Evolutionary conservation across 2,888 invertebrate genomes (phyloP).

Genomic region (Anodontia alba): DNA sequence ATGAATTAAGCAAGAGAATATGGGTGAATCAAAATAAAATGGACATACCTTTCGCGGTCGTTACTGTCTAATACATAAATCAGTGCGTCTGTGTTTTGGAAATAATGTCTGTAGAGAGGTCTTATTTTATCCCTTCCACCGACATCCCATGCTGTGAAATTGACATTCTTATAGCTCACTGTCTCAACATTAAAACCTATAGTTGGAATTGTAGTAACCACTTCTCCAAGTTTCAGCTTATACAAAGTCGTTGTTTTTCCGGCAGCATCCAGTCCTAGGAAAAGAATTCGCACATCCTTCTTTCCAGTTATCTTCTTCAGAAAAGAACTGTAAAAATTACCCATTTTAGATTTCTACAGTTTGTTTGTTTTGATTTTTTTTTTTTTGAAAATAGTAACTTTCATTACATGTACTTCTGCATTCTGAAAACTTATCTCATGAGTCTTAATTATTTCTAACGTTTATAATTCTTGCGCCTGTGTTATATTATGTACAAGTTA

Average conservation of each 20-base stretch:
- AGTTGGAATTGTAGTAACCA: slow-evolving; percentile 72
- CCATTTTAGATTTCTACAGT: too few relatives aligned
- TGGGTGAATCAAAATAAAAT: too few relatives aligned
- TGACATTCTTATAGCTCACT: slow-evolving; percentile 53
- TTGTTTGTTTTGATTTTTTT: too few relatives aligned
- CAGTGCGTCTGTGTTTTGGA: slow-evolving; percentile 56
- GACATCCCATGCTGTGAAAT: slow-evolving; percentile 67
- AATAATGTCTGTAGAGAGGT: slow-evolving; percentile 66
- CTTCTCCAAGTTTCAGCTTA: slow-evolving; percentile 65
- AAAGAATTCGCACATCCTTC: slow-evolving; percentile 38
- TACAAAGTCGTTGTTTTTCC: slow-evolving; percentile 71
- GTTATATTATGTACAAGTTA: too few relatives aligned
- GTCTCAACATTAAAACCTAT: slow-evolving; percentile 74
- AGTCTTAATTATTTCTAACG: too few relatives aligned
- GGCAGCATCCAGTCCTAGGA: slow-evolving; percentile 68
- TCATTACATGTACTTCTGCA: too few relatives aligned
- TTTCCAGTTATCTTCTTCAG: slow-evolving; percentile 28
- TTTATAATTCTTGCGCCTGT: too few relatives aligned
- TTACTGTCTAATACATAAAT: slow-evolving; percentile 72
- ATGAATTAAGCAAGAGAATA: too few relatives aligned
- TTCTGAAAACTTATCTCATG: too few relatives aligned
- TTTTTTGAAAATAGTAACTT: too few relatives aligned
- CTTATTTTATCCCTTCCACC: slow-evolving; percentile 67
- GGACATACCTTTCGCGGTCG: slow-evolving; percentile 65
- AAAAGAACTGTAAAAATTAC: slow-evolving; percentile 18